Conservation (phyloP, 2,888 invertebrate species). For the Mactromeris polynyma region DNA sequence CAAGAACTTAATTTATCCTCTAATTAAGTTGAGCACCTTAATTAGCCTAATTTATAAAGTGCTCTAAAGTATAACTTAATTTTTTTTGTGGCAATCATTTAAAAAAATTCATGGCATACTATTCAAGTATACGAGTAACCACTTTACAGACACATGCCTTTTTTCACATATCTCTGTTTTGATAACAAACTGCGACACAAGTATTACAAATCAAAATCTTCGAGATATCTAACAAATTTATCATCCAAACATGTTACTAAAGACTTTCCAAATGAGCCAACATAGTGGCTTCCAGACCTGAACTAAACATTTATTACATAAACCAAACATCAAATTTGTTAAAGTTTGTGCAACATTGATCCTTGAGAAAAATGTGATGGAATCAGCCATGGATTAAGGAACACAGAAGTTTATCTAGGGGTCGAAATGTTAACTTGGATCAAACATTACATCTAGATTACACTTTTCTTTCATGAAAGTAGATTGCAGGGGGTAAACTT, state of each 20-base stretch:
- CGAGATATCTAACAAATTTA: neutral
- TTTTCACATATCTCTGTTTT: neutral
- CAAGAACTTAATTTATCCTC: neutral
- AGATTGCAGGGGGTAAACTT: neutral
- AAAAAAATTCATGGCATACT: neutral
- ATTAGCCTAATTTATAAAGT: neutral
- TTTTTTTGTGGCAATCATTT: neutral
- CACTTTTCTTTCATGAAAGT: neutral
- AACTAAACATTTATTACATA: neutral
- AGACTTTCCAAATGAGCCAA: slow-evolving; percentile 6
- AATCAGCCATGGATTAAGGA: neutral
- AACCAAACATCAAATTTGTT: neutral
- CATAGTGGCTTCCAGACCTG: neutral
- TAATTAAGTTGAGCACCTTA: neutral
- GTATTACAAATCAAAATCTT: neutral
- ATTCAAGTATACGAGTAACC: neutral
- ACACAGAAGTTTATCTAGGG: neutral
- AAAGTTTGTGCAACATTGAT: neutral
- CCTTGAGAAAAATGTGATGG: neutral
- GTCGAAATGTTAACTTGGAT: neutral
- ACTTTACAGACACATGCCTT: neutral
- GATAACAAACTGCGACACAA: neutral
- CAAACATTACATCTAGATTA: neutral
- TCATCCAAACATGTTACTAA: neutral
- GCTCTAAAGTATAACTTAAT: neutral